Evolutionary conservation across 30 jellyfish, hydroid and myxozoan species (phyloP), one percentile per base, ranked within the genome.

Genomic region (Calvadosia cruxmelitensis): DNA sequence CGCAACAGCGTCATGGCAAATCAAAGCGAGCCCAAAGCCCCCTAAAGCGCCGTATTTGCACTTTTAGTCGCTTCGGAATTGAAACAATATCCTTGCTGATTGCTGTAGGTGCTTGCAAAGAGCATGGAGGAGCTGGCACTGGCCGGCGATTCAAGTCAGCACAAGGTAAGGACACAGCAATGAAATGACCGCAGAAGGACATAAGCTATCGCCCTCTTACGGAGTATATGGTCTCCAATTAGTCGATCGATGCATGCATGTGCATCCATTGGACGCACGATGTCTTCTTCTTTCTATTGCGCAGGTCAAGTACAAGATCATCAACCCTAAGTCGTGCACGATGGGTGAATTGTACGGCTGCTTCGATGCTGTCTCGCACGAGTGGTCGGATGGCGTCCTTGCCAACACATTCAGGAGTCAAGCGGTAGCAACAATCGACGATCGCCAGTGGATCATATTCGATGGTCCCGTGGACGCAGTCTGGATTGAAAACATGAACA

Each of bases 401-500:
- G 96, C 96, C 3, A 86, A 72, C 31, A 69, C 96, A 13, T 86
- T 86, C 52, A 69, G 96, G 28, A 88, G 78, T 34, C 96, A 86
- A 63, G 96, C 96, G 2, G 96, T 74, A 3, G 78, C 96, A 16
- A 66, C 83, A 20, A 78, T 93, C 12, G 94, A 86, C 1, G 96
- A 86, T 33, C 76, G 94, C 29, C 78, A 86, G 76, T 86, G 96
- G 96, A 86, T 86, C 29, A 34, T 86, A 1, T 86, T 86, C 61
- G 96, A 86, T 70, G 96, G 96, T n/a, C 96, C 96, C 0, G 96
- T 86, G 34, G 96, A 86, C 79, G 96, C 96, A 23, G 94, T 86
- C 34, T 86, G 96, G 96, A 86, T 86, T 57, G 96, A 86, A 63
- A 86, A 86, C 70, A 86, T 86, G 96, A 86, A 86, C 74, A 86